Percentiles rank a stretch among this genome's conserved stretches.
Evolutionary conservation across 2,888 invertebrate genomes (phyloP).

Genomic region (Liopterus haemorrhoidalis): DNA sequence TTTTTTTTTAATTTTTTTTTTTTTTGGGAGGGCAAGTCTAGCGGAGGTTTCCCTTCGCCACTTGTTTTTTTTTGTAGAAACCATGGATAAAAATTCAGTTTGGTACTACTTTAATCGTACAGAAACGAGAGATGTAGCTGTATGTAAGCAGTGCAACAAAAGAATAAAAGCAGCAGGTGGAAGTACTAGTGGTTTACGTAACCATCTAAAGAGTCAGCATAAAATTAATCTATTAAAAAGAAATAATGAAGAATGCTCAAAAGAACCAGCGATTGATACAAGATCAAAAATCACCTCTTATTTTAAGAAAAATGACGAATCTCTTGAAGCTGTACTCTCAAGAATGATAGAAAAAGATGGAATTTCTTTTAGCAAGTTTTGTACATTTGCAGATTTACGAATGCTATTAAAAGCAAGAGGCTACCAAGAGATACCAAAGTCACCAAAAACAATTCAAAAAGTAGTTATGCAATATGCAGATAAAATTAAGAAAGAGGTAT

Average conservation of each 20-base stretch:
- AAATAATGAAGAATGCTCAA: too few relatives aligned
- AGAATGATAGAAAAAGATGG: slow-evolving; percentile 30
- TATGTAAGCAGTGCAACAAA: not conserved
- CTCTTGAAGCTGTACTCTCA: slow-evolving; percentile 7
- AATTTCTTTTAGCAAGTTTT: slow-evolving; percentile 26
- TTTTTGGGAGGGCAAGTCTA: too few relatives aligned
- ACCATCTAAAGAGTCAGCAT: slow-evolving; percentile 5
- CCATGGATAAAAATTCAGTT: slow-evolving; percentile 4
- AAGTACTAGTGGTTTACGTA: slow-evolving; percentile 3
- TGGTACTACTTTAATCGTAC: slow-evolving; percentile 4
- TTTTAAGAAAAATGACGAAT: slow-evolving; percentile 8
- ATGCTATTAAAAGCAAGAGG: slow-evolving; percentile 4
- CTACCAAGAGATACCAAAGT: slow-evolving; percentile 8
- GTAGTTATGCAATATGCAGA: slow-evolving; percentile 27
- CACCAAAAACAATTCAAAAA: slow-evolving; percentile 24
- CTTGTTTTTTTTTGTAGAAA: too few relatives aligned
- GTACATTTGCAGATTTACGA: slow-evolving; percentile 18
- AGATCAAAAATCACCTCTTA: slow-evolving; percentile 5
- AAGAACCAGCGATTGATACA: not conserved
- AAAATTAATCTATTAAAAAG: slow-evolving; percentile 7
- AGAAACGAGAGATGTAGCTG: slow-evolving; percentile 1
- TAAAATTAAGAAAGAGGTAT: too few relatives aligned
- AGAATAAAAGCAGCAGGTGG: slow-evolving; percentile 6
- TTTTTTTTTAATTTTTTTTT: too few relatives aligned
- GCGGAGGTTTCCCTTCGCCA: too few relatives aligned